phyloP scores from a whole-genome alignment of 1,140 invertebrate species.

The Sitodiplosis mosellana region DNA sequence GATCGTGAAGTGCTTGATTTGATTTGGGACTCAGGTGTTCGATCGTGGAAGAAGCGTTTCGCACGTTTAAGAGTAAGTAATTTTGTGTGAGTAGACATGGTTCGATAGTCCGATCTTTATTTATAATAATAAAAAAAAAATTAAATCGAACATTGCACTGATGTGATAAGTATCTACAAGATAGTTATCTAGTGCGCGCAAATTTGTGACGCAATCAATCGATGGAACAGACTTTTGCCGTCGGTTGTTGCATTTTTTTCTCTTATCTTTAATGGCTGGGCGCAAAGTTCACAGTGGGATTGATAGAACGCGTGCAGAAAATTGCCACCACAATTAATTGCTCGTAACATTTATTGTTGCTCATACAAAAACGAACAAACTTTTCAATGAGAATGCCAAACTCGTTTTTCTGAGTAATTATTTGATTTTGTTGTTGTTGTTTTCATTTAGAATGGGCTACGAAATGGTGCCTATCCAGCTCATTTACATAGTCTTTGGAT shows the following conservation, averaged over 20 bases:
- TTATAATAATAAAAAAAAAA: not conserved
- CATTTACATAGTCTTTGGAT: slow-evolving; percentile 73
- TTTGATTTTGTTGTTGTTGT: not conserved
- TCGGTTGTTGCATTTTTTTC: not conserved
- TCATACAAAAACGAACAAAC: no score
- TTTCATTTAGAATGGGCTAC: slow-evolving; percentile 71
- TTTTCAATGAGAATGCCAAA: no score
- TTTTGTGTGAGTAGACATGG: slow-evolving; percentile 31
- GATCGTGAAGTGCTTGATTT: slow-evolving; percentile 84
- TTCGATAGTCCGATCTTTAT: slow-evolving; percentile 2
- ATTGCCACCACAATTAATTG: not conserved
- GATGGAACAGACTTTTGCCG: no score
- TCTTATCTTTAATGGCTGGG: not conserved
- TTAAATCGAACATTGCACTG: not conserved
- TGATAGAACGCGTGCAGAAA: no score
- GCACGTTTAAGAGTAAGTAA: slow-evolving; percentile 61
- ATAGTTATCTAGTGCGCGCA: no score
- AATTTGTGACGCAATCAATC: no score
- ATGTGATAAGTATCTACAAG: no score
- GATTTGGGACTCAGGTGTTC: slow-evolving; percentile 75
- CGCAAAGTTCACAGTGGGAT: no score
- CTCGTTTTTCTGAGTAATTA: no score
- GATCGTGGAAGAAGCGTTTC: slow-evolving; percentile 86
- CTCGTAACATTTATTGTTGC: slow-evolving; percentile 4
- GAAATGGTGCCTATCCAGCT: slow-evolving; percentile 88